These are phyloP conservation scores for Lacanobia wlatinum DNA, from an alignment of 2,888 invertebrate species.

Conservation along the genomic window DNA sequence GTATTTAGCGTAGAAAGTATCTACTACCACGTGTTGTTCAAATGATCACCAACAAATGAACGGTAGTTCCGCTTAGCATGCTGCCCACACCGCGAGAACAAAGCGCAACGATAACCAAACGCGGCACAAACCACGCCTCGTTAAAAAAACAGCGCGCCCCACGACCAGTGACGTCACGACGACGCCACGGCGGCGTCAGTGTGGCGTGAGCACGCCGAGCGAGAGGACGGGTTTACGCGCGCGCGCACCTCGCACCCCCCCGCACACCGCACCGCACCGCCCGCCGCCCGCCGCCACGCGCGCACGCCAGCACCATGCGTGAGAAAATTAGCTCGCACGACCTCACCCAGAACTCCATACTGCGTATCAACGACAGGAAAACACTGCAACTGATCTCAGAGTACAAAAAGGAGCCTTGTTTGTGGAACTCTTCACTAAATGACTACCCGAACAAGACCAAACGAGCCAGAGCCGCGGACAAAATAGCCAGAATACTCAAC, in stretches of 20 bases:
- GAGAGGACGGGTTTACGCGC: slow-evolving; percentile 58
- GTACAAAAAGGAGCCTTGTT: slow-evolving; percentile 72
- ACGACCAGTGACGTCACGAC: slow-evolving; percentile 47
- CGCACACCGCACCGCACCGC: slow-evolving; percentile 8
- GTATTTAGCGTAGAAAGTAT: not conserved
- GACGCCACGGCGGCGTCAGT: slow-evolving; percentile 62
- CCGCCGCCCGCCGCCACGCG: slow-evolving; percentile 31
- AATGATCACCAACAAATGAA: not conserved
- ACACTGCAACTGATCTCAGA: slow-evolving; percentile 73
- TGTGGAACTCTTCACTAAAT: slow-evolving; percentile 73
- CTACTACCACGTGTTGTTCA: slow-evolving; percentile 21
- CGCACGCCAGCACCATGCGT: slow-evolving; percentile 44
- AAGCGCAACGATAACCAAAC: slow-evolving; percentile 31
- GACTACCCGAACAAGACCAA: slow-evolving; percentile 71
- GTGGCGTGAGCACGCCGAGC: slow-evolving; percentile 69
- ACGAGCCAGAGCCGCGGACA: slow-evolving; percentile 65
- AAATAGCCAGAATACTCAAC: slow-evolving; percentile 74
- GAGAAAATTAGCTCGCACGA: slow-evolving; percentile 49
- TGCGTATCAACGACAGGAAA: slow-evolving; percentile 71
- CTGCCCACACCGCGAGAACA: slow-evolving; percentile 35
- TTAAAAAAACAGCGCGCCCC: slow-evolving; percentile 20
- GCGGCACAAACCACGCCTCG: slow-evolving; percentile 20
- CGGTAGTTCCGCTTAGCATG: slow-evolving; percentile 2
- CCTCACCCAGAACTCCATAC: slow-evolving; percentile 60
- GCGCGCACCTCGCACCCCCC: slow-evolving; percentile 45